Evolutionary conservation across 1,140 invertebrate species (phyloP), one percentile per base, ranked within the genome.

Genomic region (Hypothenemus hampei): DNA sequence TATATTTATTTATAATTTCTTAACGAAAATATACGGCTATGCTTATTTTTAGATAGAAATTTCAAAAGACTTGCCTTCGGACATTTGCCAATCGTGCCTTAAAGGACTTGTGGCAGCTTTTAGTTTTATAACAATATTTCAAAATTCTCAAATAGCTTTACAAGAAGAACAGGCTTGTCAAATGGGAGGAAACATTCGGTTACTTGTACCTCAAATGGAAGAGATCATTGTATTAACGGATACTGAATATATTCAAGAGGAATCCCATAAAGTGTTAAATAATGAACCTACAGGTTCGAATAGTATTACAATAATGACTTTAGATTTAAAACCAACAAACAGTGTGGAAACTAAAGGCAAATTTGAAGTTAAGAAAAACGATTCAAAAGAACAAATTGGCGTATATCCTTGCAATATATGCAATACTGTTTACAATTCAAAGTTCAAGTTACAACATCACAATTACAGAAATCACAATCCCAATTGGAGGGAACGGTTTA

Each of bases 401-500:
- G 41, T 20, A 24, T 44, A 44, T 26, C 13, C 7, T 15, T 44
- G 41, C 18, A n/a, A 24, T 20, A 26, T 44, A 13, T 44, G 41
- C 15, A 11, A 44, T 3, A 26, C 7, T 4, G 18, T 15, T 26
- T 44, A 19, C 15, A 8, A 44, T 13, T 13, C 8, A 13, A 24
- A 13, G n/a, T 0, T 7, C 1, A 35, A 19, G 11, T n/a, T 47
- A 1, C 33, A 6, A 33, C 15, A 7, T n/a, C 45, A 47, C 16
- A 47, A 35, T 33, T n/a, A 35, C 6, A 11, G 11, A 4, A 33
- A 33, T 8, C 45, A 47, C n/a, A 47, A 47, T 35, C 26, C 26
- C 3, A 47, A 47, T 20, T 33, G 45, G 45, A 47, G n/a, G 16
- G 45, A 47, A 19, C 19, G 20, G 20, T 47, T 47, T 35, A 47